phyloP scores from a whole-genome alignment of 2,888 invertebrate genomes.

The Oithona nana region DNA sequence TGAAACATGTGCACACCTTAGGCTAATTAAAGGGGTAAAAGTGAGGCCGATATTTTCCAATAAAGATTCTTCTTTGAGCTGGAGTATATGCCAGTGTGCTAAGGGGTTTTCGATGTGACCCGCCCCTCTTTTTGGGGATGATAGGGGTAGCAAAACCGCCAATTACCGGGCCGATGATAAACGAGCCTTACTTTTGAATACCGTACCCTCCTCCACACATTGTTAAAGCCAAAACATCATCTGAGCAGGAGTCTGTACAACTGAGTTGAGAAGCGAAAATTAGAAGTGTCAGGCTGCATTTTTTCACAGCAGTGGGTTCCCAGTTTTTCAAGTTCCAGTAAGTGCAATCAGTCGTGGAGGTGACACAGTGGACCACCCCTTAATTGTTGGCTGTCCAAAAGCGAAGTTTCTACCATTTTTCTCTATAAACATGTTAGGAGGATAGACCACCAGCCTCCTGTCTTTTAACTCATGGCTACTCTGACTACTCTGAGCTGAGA shows the following conservation, averaged over 20 bases:
- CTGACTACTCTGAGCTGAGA: neutral
- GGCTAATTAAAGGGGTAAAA: neutral
- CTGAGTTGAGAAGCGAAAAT: neutral
- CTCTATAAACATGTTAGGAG: conserved; percentile 1
- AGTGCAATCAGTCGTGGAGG: conserved; percentile 1
- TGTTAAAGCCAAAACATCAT: neutral
- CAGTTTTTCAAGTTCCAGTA: no score
- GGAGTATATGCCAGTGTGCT: no score
- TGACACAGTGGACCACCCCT: conserved; percentile 1
- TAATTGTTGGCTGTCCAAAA: neutral
- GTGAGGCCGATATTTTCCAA: neutral
- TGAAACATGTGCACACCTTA: no score
- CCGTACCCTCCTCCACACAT: neutral
- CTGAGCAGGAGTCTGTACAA: neutral
- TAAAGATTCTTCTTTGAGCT: no score
- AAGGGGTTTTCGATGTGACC: no score
- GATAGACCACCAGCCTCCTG: no score
- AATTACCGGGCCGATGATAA: neutral
- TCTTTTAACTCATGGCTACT: no score
- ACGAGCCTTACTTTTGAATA: neutral
- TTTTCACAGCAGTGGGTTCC: neutral
- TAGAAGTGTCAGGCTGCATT: neutral
- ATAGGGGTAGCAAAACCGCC: neutral
- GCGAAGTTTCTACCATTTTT: conserved; percentile 1
- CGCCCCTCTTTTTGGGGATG: no score